These are phyloP conservation scores for Halcyon senegalensis DNA, from an alignment of 2,113 vertebrate genomes.

Conservation along the genomic window DNA sequence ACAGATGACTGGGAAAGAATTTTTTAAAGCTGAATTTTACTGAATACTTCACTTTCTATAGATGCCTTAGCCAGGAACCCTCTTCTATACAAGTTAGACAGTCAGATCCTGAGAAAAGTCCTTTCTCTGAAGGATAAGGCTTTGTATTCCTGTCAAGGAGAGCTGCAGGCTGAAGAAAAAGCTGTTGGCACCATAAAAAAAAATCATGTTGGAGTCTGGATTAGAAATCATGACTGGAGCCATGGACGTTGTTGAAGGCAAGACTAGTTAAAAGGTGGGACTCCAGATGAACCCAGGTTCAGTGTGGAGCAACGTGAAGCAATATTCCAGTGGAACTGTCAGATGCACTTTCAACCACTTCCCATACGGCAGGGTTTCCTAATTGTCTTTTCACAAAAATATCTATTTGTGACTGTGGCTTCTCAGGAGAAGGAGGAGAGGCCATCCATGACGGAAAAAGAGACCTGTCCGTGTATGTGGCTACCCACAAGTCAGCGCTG, in stretches of 20 bases:
- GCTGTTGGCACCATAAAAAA: neutral
- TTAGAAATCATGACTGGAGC: neutral
- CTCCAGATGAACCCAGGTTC: neutral
- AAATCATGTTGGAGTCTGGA: neutral
- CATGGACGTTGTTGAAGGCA: neutral
- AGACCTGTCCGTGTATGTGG: neutral
- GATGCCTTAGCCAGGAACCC: neutral
- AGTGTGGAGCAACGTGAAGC: accelerated
- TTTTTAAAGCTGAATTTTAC: neutral
- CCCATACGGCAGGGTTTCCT: neutral
- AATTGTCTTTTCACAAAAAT: neutral
- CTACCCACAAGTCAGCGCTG: neutral
- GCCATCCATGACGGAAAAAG: neutral
- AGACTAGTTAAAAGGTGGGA: neutral
- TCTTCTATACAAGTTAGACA: neutral
- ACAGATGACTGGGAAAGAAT: neutral
- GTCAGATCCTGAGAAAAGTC: neutral
- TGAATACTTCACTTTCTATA: neutral
- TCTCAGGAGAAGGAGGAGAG: neutral
- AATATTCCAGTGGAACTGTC: neutral
- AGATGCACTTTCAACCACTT: neutral
- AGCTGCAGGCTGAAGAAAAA: neutral
- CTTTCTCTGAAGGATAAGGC: neutral
- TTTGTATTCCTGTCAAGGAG: neutral
- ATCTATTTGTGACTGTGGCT: neutral